These are phyloP conservation scores for Centruroides vittatus DNA, from an alignment of 1,140 invertebrate species.

Conservation along the genomic window DNA sequence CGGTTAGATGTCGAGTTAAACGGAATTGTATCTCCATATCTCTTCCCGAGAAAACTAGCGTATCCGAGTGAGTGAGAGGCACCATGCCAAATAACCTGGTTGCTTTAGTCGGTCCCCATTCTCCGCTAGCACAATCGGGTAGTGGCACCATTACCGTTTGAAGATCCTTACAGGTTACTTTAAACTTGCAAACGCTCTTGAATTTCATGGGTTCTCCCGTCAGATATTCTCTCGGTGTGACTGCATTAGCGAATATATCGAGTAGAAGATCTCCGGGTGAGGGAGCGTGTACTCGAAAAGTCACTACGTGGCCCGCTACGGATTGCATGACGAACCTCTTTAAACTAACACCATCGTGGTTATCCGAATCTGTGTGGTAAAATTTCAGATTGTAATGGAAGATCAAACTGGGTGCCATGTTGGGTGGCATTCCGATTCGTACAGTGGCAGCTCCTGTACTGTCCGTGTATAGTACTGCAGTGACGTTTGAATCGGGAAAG, in stretches of 20 bases:
- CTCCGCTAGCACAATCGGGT: constrained; percentile 93
- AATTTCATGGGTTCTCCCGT: constrained; percentile 98
- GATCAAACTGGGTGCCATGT: constrained; percentile 87
- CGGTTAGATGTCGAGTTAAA: constrained; percentile 84
- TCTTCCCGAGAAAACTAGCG: constrained; percentile 61
- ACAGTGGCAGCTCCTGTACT: constrained; percentile 82
- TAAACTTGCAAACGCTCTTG: constrained; percentile 98
- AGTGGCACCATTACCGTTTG: constrained; percentile 86
- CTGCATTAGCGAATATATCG: constrained; percentile 96
- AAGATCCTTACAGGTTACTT: constrained; percentile 85
- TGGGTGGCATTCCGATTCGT: constrained; percentile 79
- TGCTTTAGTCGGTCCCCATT: constrained; percentile 97
- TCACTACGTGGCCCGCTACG: constrained; percentile 73
- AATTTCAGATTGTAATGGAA: constrained; percentile 96
- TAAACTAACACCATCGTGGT: constrained; percentile 77
- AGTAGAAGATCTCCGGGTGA: constrained; percentile 74
- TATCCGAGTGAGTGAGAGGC: constrained; percentile 57
- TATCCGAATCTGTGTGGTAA: constrained; percentile 72
- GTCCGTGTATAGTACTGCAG: constrained; percentile 75
- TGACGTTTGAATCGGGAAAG: constrained; percentile 55
- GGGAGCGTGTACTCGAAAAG: constrained; percentile 89
- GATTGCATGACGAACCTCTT: constrained; percentile 98
- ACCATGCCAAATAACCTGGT: constrained; percentile 55
- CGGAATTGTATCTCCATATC: constrained; percentile 82
- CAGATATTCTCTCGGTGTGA: constrained; percentile 89